These are phyloP conservation scores for Macropodus opercularis DNA, from an alignment of 2,797 vertebrate species.

Conservation along the genomic window DNA sequence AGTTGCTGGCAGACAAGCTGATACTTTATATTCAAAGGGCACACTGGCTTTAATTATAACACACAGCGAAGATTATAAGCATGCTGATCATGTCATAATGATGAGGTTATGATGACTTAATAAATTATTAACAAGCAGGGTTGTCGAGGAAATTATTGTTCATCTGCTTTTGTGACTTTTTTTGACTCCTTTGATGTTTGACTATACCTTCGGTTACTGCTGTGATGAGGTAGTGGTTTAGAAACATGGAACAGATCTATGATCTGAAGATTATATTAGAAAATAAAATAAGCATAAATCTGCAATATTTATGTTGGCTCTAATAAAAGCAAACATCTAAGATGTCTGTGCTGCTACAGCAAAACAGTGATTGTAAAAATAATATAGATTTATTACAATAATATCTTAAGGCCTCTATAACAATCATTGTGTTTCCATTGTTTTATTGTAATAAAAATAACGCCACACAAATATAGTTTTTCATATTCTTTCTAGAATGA, in stretches of 20 bases:
- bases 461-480: background rate
- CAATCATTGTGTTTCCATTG: background rate
- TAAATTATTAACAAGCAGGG: conserved; percentile 1
- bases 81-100: conserved; percentile 3
- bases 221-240: too few species aligned
- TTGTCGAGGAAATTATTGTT: conserved; percentile 1
- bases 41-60: conserved; percentile 11
- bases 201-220: conserved; percentile 1
- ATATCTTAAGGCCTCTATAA: too few species aligned
- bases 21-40: conserved; percentile 3
- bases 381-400: too few species aligned
- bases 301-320: background rate
- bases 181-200: background rate
- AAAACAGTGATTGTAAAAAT: background rate
- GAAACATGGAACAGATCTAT: background rate
- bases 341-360: background rate
- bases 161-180: background rate
- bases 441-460: background rate
- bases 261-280: background rate
- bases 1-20: background rate
- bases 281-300: background rate
- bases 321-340: background rate
- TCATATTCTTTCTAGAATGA: conserved; percentile 2
- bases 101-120: conserved; percentile 8
- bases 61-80: conserved; percentile 1